Evolutionary conservation across 2,888 invertebrate species (phyloP).

Genomic region (Sericinus montela): DNA sequence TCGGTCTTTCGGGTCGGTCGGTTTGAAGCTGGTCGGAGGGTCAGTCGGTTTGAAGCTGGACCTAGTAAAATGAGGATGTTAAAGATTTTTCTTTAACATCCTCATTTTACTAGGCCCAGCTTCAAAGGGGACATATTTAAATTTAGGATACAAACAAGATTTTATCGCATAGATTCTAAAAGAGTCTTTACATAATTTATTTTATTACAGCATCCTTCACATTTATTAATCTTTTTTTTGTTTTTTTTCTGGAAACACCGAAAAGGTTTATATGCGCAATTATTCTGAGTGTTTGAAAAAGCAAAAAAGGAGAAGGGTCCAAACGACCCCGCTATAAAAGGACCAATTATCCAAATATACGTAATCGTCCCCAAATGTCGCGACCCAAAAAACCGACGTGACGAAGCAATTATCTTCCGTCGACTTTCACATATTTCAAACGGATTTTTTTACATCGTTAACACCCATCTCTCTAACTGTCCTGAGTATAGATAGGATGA

Average conservation of each 20-base stretch:
- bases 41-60: too few species aligned
- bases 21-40: too few species aligned
- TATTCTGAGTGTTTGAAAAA: neutral
- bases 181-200: too few species aligned
- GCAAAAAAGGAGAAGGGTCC: neutral
- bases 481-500: conserved; percentile 31
- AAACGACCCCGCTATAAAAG: conserved; percentile 4
- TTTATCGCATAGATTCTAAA: too few species aligned
- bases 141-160: too few species aligned
- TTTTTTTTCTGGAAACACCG: too few species aligned
- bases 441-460: neutral
- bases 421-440: conserved; percentile 1
- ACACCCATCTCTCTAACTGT: conserved; percentile 2
- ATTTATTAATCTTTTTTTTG: too few species aligned
- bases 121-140: too few species aligned
- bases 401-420: conserved; percentile 6
- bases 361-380: conserved; percentile 9
- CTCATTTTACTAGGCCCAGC: too few species aligned
- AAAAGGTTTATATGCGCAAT: neutral
- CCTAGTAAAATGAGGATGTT: too few species aligned
- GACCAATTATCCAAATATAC: conserved; percentile 13
- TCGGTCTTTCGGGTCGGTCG: too few species aligned
- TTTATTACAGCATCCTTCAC: too few species aligned
- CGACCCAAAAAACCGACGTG: conserved; percentile 6
- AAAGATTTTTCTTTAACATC: neutral